Evolutionary conservation across 2,797 vertebrate genomes (phyloP).

Genomic region (Distichodus sexfasciatus): DNA sequence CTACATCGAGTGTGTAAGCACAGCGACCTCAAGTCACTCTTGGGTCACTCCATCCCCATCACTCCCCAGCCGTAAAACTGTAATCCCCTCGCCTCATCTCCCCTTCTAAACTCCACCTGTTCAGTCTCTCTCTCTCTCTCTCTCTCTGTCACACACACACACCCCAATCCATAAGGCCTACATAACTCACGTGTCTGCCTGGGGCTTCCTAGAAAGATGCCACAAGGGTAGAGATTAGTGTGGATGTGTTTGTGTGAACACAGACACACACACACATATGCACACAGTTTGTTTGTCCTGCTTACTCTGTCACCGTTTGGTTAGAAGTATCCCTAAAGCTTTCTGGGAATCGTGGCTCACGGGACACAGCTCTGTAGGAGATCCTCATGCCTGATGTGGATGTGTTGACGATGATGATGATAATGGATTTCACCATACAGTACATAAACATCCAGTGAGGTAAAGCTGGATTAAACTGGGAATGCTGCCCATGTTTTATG

Average conservation of each 20-base stretch:
- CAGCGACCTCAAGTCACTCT: constrained; percentile 27
- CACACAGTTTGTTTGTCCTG: constrained; percentile 50
- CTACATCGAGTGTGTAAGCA: constrained; percentile 9
- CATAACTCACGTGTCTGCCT: constrained; percentile 33
- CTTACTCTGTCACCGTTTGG: constrained; percentile 31
- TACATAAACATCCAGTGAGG: background rate
- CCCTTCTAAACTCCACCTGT: constrained; percentile 67
- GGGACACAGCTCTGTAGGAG: constrained; percentile 35
- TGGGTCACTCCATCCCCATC: constrained; percentile 27
- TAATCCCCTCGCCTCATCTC: constrained; percentile 52
- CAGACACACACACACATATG: background rate
- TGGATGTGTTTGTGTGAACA: background rate
- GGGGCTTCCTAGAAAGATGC: constrained; percentile 65
- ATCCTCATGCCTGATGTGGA: constrained; percentile 6
- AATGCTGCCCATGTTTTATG: background rate
- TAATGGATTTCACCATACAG: background rate
- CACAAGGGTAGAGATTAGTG: constrained; percentile 58
- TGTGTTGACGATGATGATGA: background rate
- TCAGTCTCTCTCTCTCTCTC: constrained; percentile 38
- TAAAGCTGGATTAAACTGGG: constrained; percentile 16
- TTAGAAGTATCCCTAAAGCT: constrained; percentile 57
- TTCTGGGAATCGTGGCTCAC: constrained; percentile 59
- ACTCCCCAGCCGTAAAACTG: constrained; percentile 22
- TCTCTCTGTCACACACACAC: constrained; percentile 39
- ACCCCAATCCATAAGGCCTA: background rate